A percentile compares a stretch with the other conserved stretches of the same genome.
Evolutionary conservation across 2,797 vertebrate species (phyloP).

Genomic region (Morus bassanus): DNA sequence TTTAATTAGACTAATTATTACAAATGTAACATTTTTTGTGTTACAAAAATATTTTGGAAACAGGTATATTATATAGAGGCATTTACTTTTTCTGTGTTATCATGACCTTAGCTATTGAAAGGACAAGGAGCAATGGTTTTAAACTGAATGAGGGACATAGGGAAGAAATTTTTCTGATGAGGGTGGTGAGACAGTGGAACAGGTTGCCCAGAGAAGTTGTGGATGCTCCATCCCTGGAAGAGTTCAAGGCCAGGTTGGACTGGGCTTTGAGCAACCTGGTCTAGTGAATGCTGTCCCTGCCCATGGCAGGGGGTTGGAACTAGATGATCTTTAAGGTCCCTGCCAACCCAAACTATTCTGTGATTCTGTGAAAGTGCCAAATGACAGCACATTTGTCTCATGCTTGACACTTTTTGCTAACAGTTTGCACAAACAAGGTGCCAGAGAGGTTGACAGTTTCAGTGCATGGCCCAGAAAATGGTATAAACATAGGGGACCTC

Average conservation of each 20-base stretch:
- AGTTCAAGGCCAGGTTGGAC: not conserved
- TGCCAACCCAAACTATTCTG: not conserved
- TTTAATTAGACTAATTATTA: not conserved
- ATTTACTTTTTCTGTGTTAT: not conserved
- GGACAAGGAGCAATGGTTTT: not conserved
- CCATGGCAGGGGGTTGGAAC: not conserved
- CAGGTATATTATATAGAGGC: not conserved
- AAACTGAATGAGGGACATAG: not conserved
- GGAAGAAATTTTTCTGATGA: not conserved
- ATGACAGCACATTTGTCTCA: fast-evolving
- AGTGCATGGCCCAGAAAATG: not conserved
- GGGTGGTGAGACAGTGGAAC: not conserved
- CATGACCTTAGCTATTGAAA: not conserved
- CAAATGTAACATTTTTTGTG: not conserved
- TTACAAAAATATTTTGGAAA: not conserved
- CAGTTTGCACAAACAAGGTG: not conserved
- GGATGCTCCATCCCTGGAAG: not conserved
- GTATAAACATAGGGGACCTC: not conserved
- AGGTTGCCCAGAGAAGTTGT: not conserved
- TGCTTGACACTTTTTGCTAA: not conserved
- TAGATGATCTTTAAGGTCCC: not conserved
- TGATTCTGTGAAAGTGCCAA: not conserved
- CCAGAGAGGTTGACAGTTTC: not conserved
- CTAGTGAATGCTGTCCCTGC: not conserved
- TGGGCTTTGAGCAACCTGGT: not conserved